Evolutionary conservation across 2,797 vertebrate genomes (phyloP).

Genomic region (Hippoglossus hippoglossus): DNA sequence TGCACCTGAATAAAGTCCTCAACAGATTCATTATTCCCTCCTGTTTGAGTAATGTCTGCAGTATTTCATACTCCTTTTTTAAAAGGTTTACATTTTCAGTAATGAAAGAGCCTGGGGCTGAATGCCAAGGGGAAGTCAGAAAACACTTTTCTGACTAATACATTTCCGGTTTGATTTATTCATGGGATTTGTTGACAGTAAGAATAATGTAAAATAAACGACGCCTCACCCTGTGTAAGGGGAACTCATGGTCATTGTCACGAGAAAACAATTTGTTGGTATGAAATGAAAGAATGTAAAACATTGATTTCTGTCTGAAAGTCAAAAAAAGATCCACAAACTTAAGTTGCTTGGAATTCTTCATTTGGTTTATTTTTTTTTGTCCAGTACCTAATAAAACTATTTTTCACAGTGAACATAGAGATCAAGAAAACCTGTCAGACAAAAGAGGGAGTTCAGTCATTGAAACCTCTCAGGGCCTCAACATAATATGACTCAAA

Average conservation of each 20-base stretch:
- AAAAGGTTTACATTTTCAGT: not conserved
- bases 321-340: not conserved
- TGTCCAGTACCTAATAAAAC: too few relatives aligned
- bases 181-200: slow-evolving; percentile 2
- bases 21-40: not conserved
- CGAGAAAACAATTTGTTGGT: not conserved
- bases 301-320: not conserved
- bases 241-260: not conserved
- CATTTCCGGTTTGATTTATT: slow-evolving; percentile 16
- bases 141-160: not conserved
- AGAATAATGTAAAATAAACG: not conserved
- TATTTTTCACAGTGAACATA: slow-evolving; percentile 7
- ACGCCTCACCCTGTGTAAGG: not conserved
- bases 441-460: slow-evolving; percentile 49
- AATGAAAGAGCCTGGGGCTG: not conserved
- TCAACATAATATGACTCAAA: slow-evolving; percentile 41
- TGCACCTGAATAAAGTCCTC: not conserved
- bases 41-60: not conserved
- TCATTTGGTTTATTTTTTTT: too few relatives aligned
- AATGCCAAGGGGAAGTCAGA: not conserved
- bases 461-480: slow-evolving; percentile 54
- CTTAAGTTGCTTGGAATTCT: not conserved
- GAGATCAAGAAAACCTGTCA: slow-evolving; percentile 37
- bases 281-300: not conserved
- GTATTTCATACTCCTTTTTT: not conserved